Conservation (phyloP, 2,113 vertebrate species). For the Nettapus auritus region DNA sequence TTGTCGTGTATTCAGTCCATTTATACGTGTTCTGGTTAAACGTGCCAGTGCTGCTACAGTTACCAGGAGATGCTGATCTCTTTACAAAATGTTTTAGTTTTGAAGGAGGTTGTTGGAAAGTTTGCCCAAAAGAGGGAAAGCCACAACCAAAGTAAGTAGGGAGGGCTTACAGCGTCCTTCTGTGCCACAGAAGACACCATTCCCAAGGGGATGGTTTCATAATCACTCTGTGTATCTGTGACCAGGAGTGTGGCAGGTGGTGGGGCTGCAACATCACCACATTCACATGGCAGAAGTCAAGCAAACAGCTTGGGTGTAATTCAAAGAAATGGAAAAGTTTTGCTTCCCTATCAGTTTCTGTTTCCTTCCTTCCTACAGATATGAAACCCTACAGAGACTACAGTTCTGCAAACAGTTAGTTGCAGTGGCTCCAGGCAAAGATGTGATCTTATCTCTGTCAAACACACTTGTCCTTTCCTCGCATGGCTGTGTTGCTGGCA, state of each 20-base stretch:
- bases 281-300: not conserved
- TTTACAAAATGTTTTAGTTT: not conserved
- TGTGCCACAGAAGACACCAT: not conserved
- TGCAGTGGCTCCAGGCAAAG: not conserved
- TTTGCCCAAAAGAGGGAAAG: not conserved
- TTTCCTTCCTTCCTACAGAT: not conserved
- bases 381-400: no score
- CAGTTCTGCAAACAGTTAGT: not conserved
- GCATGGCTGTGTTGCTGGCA: accelerated
- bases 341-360: not conserved
- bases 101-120: not conserved
- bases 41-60: not conserved
- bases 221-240: not conserved
- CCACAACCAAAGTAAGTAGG: not conserved
- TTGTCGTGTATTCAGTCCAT: not conserved
- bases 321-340: not conserved
- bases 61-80: not conserved
- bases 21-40: not conserved
- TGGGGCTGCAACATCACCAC: not conserved
- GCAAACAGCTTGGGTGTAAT: not conserved
- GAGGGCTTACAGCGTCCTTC: not conserved
- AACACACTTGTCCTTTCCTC: not conserved
- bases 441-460: not conserved
- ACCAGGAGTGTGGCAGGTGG: not conserved
- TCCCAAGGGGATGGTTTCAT: not conserved